Base-by-base conservation (phyloP, 2,888 invertebrate genomes). In the Drosophila quasianomalipes region DNA sequence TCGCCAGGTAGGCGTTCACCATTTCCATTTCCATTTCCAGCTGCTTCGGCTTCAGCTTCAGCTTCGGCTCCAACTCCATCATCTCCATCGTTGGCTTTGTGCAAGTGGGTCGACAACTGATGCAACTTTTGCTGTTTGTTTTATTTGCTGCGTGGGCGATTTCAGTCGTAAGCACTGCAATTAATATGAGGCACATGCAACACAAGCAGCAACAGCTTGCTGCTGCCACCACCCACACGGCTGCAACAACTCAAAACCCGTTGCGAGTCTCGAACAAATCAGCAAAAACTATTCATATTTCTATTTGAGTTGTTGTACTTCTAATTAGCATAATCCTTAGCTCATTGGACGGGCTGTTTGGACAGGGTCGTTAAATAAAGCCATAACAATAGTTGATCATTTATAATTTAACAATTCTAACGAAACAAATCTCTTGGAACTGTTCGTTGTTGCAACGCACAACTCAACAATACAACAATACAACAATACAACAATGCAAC, bases 171-270 rank as follows among this genome's bases (percentile, higher is more conserved):
- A 83, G 71, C 75, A 76, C 70, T 76, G 89, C 84, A 88, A 88
- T 88, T 88, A 83, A 83, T 85, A 83, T 72, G 65, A 73, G 67
- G 74, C 61, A 70, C 69, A 80, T 72, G 69, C 86, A 80, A 72
- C 65, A 64, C 41, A 30, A 22, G 26, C 55, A 60, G 41, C 70
- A 70, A 77, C 73, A 70, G 53, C 79, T 75, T 72, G 71, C 76
- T 66, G 76, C 72, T 76, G 71, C 81, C 66, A 65, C 76, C 76
- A 80, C 72, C 79, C 76, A 79, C 79, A 66, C 63, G 35, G 37
- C n/a, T 51, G 16, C 30, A 58, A 44, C 10, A 16, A 30, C 37
- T 37, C 19, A 28, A 57, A 70, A 70, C 57, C 19, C 49, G 62
- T 71, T 62, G 61, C 39, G 41, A 60, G 33, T 54, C 58, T 54